Percentiles rank a stretch among this genome's conserved stretches.
These are phyloP conservation scores for Thamnaconus septentrionalis DNA, from an alignment of 2,113 vertebrate species.

Conservation along the genomic window DNA sequence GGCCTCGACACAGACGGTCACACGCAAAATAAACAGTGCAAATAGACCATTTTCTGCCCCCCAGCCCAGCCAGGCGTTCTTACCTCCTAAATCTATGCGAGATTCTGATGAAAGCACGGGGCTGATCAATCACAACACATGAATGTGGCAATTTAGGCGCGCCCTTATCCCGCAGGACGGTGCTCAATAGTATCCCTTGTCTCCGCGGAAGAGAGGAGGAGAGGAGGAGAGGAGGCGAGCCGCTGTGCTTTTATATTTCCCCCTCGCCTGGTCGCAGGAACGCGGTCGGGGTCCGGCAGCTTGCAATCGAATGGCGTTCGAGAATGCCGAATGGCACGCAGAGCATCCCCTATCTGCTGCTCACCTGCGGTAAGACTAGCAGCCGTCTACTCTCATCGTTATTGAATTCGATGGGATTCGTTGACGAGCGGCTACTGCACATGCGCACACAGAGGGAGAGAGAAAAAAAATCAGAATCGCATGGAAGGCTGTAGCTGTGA, in stretches of 20 bases:
- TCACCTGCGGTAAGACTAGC: conserved; percentile 62
- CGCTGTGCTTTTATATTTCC: conserved; percentile 11
- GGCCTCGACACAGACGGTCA: neutral
- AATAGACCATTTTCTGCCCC: conserved; percentile 9
- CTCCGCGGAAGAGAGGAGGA: conserved; percentile 23
- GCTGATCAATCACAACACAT: conserved; percentile 75
- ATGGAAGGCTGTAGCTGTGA: conserved; percentile 38
- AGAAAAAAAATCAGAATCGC: conserved; percentile 43
- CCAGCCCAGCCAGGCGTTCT: conserved; percentile 34
- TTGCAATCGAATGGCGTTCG: conserved; percentile 13
- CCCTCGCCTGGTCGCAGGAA: conserved; percentile 26
- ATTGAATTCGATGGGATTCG: conserved; percentile 50
- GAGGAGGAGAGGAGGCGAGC: conserved; percentile 14
- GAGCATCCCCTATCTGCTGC: conserved; percentile 41
- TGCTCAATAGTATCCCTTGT: conserved; percentile 50
- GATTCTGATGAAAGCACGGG: conserved; percentile 54
- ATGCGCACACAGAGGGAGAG: conserved; percentile 54
- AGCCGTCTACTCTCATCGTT: conserved; percentile 60
- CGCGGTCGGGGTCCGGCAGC: conserved; percentile 36
- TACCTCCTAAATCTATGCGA: conserved; percentile 73
- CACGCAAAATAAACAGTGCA: conserved; percentile 33
- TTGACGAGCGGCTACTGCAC: conserved; percentile 57
- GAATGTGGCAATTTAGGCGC: conserved; percentile 70
- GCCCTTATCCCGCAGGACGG: conserved; percentile 73
- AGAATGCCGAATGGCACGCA: conserved; percentile 9